These are phyloP conservation scores for Tuberolachnus salignus DNA, from an alignment of 2,888 invertebrate species.

Conservation along the genomic window DNA sequence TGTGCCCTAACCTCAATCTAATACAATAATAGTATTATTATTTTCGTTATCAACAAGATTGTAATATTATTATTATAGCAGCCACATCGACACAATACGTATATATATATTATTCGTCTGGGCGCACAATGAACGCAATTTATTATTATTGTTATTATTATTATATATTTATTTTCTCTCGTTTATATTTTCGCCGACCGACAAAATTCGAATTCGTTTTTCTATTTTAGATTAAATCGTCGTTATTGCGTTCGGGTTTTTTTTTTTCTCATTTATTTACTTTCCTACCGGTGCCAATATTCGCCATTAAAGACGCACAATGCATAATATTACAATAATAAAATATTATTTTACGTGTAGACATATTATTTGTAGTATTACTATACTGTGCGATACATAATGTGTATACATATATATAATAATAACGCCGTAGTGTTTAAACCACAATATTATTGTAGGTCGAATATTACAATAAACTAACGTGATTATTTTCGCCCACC, in stretches of 20 bases:
- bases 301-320: slow-evolving; percentile 21
- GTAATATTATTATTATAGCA: background rate
- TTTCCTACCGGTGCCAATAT: slow-evolving; percentile 23
- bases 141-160: no score
- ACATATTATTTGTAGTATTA: no score
- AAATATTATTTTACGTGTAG: no score
- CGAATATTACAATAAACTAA: slow-evolving; percentile 9
- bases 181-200: slow-evolving; percentile 27
- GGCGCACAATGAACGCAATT: slow-evolving; percentile 44
- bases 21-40: no score
- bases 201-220: slow-evolving; percentile 8
- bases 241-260: no score
- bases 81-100: background rate
- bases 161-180: slow-evolving; percentile 34
- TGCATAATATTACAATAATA: no score
- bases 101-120: background rate
- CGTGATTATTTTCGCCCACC: slow-evolving; percentile 22
- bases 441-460: background rate
- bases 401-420: no score
- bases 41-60: no score
- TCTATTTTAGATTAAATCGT: slow-evolving; percentile 41
- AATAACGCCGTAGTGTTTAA: no score
- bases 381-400: no score
- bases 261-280: no score
- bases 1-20: no score